Evolutionary conservation across 1,140 invertebrate genomes (phyloP).

Genomic region (Streblospio benedicti): DNA sequence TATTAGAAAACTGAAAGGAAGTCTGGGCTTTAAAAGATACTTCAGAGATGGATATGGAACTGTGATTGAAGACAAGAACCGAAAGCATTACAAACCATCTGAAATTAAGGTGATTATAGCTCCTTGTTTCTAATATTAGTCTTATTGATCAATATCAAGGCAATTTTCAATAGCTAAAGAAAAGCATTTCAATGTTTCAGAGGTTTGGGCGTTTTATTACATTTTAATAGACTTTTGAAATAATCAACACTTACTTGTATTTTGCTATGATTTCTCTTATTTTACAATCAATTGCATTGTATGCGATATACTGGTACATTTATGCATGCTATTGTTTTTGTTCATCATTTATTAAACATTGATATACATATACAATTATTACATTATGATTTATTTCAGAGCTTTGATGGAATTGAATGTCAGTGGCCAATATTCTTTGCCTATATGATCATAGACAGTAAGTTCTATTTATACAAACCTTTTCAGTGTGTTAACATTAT

Average conservation of each 20-base stretch:
- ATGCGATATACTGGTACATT: no score
- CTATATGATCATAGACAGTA: constrained; percentile 91
- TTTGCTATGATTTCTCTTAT: background rate
- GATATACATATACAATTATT: background rate
- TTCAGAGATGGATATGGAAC: constrained; percentile 91
- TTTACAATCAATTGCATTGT: background rate
- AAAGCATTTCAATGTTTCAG: no score
- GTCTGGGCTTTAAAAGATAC: constrained; percentile 88
- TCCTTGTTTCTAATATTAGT: no score
- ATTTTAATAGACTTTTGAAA: background rate
- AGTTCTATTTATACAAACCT: constrained; percentile 60
- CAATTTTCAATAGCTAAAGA: background rate
- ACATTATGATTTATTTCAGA: constrained; percentile 50
- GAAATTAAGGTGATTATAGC: constrained; percentile 57
- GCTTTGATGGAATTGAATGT: constrained; percentile 92
- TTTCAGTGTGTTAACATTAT: no score
- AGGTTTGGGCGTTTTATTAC: background rate
- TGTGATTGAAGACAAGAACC: constrained; percentile 70
- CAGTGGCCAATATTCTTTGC: constrained; percentile 97
- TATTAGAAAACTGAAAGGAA: constrained; percentile 72
- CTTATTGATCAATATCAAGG: background rate
- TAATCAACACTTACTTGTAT: background rate
- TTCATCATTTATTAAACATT: background rate
- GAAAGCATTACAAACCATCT: constrained; percentile 62
- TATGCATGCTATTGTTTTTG: no score